Conservation (phyloP, 2,797 vertebrate genomes). For the Ptychobarbus kaznakovi region DNA sequence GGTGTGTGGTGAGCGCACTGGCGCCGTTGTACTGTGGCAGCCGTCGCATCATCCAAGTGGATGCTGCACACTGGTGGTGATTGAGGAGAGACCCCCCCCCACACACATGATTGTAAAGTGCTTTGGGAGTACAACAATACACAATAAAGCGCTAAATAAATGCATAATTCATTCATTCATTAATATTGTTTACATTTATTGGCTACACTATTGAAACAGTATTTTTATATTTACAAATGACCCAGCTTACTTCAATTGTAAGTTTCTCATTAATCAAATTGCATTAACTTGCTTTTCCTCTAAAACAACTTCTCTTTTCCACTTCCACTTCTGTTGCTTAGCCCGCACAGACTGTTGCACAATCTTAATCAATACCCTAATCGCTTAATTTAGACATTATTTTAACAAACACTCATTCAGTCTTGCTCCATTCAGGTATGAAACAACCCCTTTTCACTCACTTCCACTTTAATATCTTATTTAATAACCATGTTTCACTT, state of each 20-base stretch:
- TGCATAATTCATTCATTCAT: too few relatives aligned
- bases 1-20: too few relatives aligned
- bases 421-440: not conserved
- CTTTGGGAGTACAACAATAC: too few relatives aligned
- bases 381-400: not conserved
- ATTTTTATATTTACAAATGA: not conserved
- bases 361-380: constrained; percentile 2
- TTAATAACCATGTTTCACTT: constrained; percentile 12
- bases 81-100: too few relatives aligned
- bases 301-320: not conserved
- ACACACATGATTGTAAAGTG: too few relatives aligned
- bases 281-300: not conserved
- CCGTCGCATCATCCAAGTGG: too few relatives aligned
- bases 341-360: not conserved
- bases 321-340: constrained; percentile 5
- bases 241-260: not conserved
- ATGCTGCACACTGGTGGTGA: too few relatives aligned
- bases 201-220: too few relatives aligned
- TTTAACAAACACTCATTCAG: not conserved
- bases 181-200: not conserved
- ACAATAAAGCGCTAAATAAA: too few relatives aligned
- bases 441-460: not conserved
- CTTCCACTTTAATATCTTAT: not conserved
- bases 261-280: constrained; percentile 7
- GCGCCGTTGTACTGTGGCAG: too few relatives aligned